Percentiles rank a stretch among this genome's conserved stretches.
These are phyloP conservation scores for Felis chaus DNA, from an alignment of 2,113 vertebrate species.

Conservation along the genomic window DNA sequence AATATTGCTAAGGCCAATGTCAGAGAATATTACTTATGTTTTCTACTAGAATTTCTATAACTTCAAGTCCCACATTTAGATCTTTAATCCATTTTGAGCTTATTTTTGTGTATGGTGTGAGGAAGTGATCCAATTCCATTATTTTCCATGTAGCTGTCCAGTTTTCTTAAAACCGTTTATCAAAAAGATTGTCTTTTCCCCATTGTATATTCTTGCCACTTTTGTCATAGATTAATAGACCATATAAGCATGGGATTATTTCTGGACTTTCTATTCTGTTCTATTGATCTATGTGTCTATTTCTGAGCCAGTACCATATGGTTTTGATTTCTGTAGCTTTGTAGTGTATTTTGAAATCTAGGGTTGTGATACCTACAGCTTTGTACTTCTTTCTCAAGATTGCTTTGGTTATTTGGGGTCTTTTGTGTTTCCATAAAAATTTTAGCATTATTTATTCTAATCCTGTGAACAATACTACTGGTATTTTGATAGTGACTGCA, in stretches of 20 bases:
- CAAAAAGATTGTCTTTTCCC: not conserved
- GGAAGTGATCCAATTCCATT: not conserved
- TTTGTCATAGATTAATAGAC: not conserved
- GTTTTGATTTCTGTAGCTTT: not conserved
- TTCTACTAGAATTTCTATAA: not conserved
- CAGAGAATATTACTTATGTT: not conserved
- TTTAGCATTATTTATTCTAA: not conserved
- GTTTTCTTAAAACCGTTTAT: not conserved
- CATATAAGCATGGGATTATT: not conserved
- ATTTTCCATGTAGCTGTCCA: not conserved
- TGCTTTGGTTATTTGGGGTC: not conserved
- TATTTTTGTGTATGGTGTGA: not conserved
- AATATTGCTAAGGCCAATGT: not conserved
- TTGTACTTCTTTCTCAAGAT: not conserved
- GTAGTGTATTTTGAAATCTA: not conserved
- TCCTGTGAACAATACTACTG: not conserved
- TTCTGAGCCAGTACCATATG: not conserved
- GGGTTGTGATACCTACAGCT: not conserved
- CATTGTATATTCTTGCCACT: not conserved
- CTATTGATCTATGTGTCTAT: not conserved
- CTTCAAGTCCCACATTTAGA: not conserved
- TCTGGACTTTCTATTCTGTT: not conserved
- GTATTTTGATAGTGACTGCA: not conserved
- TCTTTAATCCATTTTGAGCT: not conserved
- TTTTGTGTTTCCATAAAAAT: not conserved